Evolutionary conservation across 2,888 invertebrate genomes (phyloP), one percentile per base, ranked within the genome.

Genomic region (Hypomecis atomaria): DNA sequence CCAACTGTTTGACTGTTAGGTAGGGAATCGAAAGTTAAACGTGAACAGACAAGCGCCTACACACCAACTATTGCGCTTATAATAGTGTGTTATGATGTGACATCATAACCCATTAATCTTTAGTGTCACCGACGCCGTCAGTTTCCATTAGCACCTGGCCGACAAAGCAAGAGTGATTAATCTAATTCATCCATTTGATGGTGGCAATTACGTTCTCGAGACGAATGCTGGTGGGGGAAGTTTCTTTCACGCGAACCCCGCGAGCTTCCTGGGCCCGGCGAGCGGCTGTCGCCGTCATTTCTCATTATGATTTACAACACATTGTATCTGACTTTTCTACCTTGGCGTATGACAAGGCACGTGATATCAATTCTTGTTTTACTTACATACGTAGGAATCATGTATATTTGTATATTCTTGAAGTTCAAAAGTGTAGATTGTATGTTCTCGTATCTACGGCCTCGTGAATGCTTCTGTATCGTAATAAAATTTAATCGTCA

Each of bases 81-180:
- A 23, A 23, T 23, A 23, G 1, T 23, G 23, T 23, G 23, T 2
- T 23, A 23, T 23, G 23, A 23, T 23, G 23, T 23, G 23, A 23
- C 23, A 44, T 45, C 34, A 33, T 54, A 34, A 52, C 38, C 40
- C 40, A 50, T 44, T 43, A 52, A 56, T 49, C 49, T 38, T 44
- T 38, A 23, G 44, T 38, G 37, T 23, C 23, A 23, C 23, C 47
- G 79, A 8, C 81, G 76, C 80, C 79, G 72, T 76, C 79, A 78
- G 75, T 84, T 87, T 86, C 85, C 84, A 86, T 90, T 87, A 89
- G 81, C 86, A 87, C 85, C 85, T 85, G 83, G 81, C 82, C 83
- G 81, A 82, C 80, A 84, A 82, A 83, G 83, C 82, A 78, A 85
- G 82, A 82, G 82, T 84, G 82, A 89, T 88, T 87, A 89, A 89